These are phyloP conservation scores for Pseudoatta argentina DNA, from an alignment of 1,140 invertebrate species.

Conservation along the genomic window DNA sequence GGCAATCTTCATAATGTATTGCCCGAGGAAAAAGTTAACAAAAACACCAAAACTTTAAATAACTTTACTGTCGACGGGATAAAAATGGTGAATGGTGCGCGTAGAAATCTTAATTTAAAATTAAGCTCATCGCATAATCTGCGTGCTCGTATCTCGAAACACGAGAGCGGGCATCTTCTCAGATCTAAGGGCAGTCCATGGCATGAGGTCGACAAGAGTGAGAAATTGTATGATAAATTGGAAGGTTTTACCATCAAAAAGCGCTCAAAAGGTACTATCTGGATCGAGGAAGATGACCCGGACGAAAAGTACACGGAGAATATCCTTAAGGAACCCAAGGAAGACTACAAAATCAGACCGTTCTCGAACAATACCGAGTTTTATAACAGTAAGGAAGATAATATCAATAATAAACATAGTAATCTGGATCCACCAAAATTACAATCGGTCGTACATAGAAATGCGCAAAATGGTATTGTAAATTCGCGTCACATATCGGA, in stretches of 20 bases:
- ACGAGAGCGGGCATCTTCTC: constrained; percentile 84
- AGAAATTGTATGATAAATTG: constrained; percentile 83
- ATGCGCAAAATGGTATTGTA: constrained; percentile 42
- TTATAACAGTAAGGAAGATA: constrained; percentile 33
- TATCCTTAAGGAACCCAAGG: constrained; percentile 63
- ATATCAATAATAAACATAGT: constrained; percentile 39
- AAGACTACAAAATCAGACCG: constrained; percentile 68
- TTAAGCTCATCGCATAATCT: constrained; percentile 83
- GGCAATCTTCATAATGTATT: constrained; percentile 78
- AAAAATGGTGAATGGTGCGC: constrained; percentile 85
- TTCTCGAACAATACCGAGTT: constrained; percentile 56
- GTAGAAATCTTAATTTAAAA: constrained; percentile 82
- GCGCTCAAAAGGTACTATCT: constrained; percentile 84
- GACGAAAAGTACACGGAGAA: constrained; percentile 75
- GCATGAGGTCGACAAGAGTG: constrained; percentile 79
- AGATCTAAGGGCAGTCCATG: constrained; percentile 84
- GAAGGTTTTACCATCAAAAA: constrained; percentile 85
- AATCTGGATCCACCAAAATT: constrained; percentile 39
- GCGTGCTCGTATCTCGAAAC: constrained; percentile 81
- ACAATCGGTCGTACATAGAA: constrained; percentile 47
- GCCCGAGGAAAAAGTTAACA: constrained; percentile 77
- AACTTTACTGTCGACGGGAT: constrained; percentile 79
- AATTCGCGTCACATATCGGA: constrained; percentile 23
- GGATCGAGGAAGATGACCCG: constrained; percentile 83
- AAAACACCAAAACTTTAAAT: constrained; percentile 78